Evolutionary conservation across 1,140 invertebrate species (phyloP), one percentile per base, ranked within the genome.

Genomic region (Ostrea edulis): DNA sequence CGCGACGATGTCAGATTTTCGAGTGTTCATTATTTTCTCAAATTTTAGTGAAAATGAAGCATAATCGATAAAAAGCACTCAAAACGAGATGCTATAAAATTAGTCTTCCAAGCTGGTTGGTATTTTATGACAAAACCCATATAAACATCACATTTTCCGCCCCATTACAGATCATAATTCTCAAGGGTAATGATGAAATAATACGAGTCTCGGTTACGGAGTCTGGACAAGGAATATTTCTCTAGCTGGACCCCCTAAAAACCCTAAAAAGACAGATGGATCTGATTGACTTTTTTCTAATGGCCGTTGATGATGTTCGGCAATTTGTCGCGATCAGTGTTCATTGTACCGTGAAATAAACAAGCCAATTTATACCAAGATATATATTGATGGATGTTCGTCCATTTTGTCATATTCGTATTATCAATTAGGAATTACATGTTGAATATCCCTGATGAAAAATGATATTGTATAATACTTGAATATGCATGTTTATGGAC

Each of bases 31-130:
- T 77, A 77, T 77, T 77, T 77, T 77, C 68, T 77, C 68, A 77
- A 77, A 77, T 77, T 77, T 77, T 77, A 77, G 68, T 77, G 68
- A 77, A 77, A 77, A 77, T 77, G 68, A 77, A 77, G 68, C 68
- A 77, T 77, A 77, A 77, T 77, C 68, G 68, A 77, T 77, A 77
- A 77, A 77, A 77, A 77, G 68, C 68, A 77, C 68, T 77, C 68
- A 77, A 77, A 77, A 77, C 25, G 29, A 77, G 68, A 25, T 14
- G 68, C 68, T 9, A 77, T 77, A 77, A 77, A 77, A 77, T 25
- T 25, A 29, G 22, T 77, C 68, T 25, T 77, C 68, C 25, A 77
- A 77, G 68, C 29, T 77, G 68, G 68, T 77, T 77, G 68, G 68
- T 77, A 77, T 77, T 77, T 77, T 77, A 77, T 77, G 68, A 77